phyloP scores from a whole-genome alignment of 2,888 invertebrate genomes.

The Tipula unca region DNA sequence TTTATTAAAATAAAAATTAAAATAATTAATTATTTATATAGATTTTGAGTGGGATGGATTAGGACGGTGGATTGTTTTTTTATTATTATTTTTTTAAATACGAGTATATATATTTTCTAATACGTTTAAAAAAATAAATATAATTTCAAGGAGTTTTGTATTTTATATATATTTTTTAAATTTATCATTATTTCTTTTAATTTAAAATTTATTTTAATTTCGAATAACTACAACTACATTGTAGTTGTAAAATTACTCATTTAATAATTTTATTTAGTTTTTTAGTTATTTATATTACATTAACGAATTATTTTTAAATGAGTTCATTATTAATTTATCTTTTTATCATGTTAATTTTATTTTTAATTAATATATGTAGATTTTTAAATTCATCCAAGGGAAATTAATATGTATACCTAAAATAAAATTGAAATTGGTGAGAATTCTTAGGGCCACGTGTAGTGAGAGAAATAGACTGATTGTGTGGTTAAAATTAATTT shows the following conservation, averaged over 20 bases:
- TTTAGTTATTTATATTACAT: slow-evolving; percentile 3
- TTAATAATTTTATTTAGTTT: not conserved
- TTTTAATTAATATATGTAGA: not conserved
- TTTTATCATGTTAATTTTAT: slow-evolving; percentile 15
- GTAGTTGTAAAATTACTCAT: slow-evolving; percentile 2
- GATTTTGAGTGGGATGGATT: not conserved
- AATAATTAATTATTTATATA: not conserved
- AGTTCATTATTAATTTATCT: not conserved
- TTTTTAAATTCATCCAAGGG: not conserved
- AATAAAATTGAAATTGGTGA: not conserved
- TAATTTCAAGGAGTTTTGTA: slow-evolving; percentile 18
- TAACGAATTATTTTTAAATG: not conserved
- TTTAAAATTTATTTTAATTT: not conserved
- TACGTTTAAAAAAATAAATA: slow-evolving; percentile 16
- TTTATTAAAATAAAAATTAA: not conserved
- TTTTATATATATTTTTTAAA: not conserved
- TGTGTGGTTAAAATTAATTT: not conserved
- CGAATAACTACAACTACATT: slow-evolving; percentile 17
- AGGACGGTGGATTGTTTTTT: slow-evolving; percentile 15
- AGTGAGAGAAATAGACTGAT: not conserved
- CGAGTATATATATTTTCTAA: slow-evolving; percentile 16
- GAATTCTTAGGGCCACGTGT: not conserved
- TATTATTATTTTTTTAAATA: not conserved
- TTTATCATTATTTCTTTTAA: slow-evolving; percentile 3
- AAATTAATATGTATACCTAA: not conserved